phyloP scores from a whole-genome alignment of 2,113 vertebrate species.

The Dicaeum eximium region DNA sequence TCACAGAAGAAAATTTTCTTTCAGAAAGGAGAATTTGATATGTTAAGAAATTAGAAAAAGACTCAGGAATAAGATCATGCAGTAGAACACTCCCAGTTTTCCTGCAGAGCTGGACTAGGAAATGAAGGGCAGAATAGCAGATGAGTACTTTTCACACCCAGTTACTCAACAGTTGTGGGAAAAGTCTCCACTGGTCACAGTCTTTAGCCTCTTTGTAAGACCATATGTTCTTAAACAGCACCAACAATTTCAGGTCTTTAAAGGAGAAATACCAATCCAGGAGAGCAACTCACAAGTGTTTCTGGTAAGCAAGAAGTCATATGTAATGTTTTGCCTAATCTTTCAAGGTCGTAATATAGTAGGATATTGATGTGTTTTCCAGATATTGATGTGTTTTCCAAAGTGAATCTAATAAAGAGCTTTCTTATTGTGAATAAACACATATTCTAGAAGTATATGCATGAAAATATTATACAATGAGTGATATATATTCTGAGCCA shows the following conservation, averaged over 20 bases:
- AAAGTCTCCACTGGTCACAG: not conserved
- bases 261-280: not conserved
- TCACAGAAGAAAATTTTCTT: not conserved
- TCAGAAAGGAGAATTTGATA: not conserved
- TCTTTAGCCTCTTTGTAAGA: not conserved
- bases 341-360: not conserved
- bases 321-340: not conserved
- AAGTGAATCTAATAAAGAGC: not conserved
- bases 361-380: not conserved
- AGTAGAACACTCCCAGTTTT: not conserved
- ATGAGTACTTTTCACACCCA: not conserved
- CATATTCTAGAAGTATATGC: not conserved
- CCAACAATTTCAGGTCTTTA: not conserved
- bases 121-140: not conserved
- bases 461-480: not conserved
- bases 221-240: not conserved
- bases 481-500: not conserved
- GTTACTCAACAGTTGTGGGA: not conserved
- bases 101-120: not conserved
- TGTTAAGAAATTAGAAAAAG: not conserved
- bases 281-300: not conserved
- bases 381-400: not conserved
- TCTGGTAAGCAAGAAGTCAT: not conserved
- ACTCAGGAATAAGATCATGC: not conserved
- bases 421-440: not conserved